Base-by-base conservation (phyloP, 53 echinoderm and acorn worm genomes). In the Astropecten irregularis region DNA sequence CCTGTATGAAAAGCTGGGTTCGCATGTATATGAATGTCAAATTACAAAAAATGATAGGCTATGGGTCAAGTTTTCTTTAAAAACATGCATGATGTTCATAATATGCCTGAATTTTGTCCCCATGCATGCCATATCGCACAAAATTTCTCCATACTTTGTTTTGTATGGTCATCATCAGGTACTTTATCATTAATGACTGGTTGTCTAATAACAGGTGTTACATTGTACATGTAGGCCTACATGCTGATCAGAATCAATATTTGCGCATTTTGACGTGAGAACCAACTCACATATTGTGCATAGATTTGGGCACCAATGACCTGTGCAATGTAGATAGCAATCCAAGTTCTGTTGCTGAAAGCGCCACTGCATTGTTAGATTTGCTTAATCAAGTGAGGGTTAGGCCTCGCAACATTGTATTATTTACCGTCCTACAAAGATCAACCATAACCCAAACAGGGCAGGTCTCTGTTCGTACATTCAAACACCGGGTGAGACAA, bases 401-500 rank as follows among this genome's bases (percentile, higher is more conserved):
- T 14, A 62, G 35, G 62, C 62, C 62, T 33, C 35, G 62, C 62
- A 62, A 33, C 4, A 62, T 62, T 13, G 34, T 62, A 18, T 62
- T 9, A 13, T 62, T 62, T 31, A 9, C 62, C 1, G 62, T 62
- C 14, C 4, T 62, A 4, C 62, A 62, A 62, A 6, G 62, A 16
- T 62, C 62, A 2, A 9, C 62, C 32, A 62, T 62, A 1, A 62
- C 2, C 35, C 31, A 35, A 18, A 32, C 33, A 62, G 35, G 62
- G 16, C 62, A 62, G 35, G 62, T 62, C 35, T 33, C 62, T 62
- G 62, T 62, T 16, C 9, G 33, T 4, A 62, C 34, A 11, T 62
- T 62, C 62, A 62, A 62, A 13, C 62, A 62, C 34, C 62, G 62
- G 15, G 62, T 62, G 35, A 62, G 62, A 34, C 62, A 35, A 1